Evolutionary conservation across 2,888 invertebrate genomes (phyloP).

Genomic region (Drosophila affinis): DNA sequence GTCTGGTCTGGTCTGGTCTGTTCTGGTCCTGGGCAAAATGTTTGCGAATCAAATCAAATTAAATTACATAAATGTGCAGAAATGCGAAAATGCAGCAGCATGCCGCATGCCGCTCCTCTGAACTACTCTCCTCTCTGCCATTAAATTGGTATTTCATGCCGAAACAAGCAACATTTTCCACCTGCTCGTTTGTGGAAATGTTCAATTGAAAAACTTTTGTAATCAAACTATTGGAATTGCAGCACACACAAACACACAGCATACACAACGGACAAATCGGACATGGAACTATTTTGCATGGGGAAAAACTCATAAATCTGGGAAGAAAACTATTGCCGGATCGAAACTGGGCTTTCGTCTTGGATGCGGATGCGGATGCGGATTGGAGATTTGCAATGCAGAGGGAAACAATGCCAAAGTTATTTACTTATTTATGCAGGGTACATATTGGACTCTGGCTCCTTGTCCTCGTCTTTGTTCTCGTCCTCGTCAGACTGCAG

Average conservation of each 20-base stretch:
- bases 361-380: slow-evolving; percentile 31
- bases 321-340: slow-evolving; percentile 62
- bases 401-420: slow-evolving; percentile 60
- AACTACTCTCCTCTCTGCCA: not conserved
- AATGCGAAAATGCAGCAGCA: slow-evolving; percentile 11
- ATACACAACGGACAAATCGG: slow-evolving; percentile 23
- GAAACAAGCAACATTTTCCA: slow-evolving; percentile 20
- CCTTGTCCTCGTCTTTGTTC: slow-evolving; percentile 25
- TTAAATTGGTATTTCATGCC: slow-evolving; percentile 43
- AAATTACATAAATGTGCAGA: slow-evolving; percentile 39
- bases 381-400: slow-evolving; percentile 16
- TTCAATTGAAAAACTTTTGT: slow-evolving; percentile 76
- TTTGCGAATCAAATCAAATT: slow-evolving; percentile 48
- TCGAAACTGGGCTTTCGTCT: slow-evolving; percentile 22
- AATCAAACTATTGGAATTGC: slow-evolving; percentile 74
- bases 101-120: not conserved
- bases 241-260: slow-evolving; percentile 35
- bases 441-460: slow-evolving; percentile 42
- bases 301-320: slow-evolving; percentile 66
- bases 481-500: slow-evolving; percentile 42
- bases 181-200: slow-evolving; percentile 54
- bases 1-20: slow-evolving; percentile 2
- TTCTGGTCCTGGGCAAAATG: slow-evolving; percentile 6
- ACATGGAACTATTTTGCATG: slow-evolving; percentile 55
- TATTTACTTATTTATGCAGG: slow-evolving; percentile 67